These are phyloP conservation scores for Drosophila affinis DNA, from an alignment of 2,888 invertebrate genomes.

Conservation along the genomic window DNA sequence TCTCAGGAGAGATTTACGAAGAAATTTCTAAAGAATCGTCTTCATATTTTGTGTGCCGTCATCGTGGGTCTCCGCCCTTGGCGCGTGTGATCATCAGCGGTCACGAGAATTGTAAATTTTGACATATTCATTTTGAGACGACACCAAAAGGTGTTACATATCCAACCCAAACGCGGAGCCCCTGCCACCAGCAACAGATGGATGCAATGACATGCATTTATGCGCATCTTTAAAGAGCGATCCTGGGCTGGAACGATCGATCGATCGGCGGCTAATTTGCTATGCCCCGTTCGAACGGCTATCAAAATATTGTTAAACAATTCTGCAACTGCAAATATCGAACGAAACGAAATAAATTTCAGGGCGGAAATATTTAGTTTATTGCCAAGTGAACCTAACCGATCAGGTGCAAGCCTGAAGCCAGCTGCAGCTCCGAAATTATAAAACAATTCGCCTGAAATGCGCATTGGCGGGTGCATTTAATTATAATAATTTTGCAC, in stretches of 20 bases:
- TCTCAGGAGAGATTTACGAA: slow-evolving; percentile 64
- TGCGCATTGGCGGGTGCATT: slow-evolving; percentile 75
- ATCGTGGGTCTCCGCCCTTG: slow-evolving; percentile 39
- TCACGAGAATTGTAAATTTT: slow-evolving; percentile 74
- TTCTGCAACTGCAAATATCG: slow-evolving; percentile 64
- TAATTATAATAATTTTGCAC: slow-evolving; percentile 74
- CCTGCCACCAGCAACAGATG: slow-evolving; percentile 22
- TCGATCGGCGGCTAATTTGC: slow-evolving; percentile 65
- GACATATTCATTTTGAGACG: slow-evolving; percentile 77
- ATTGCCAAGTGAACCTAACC: slow-evolving; percentile 64
- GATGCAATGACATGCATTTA: slow-evolving; percentile 77
- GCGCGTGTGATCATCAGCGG: slow-evolving; percentile 41
- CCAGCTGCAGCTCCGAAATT: slow-evolving; percentile 67
- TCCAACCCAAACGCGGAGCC: slow-evolving; percentile 18
- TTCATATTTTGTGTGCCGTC: slow-evolving; percentile 50
- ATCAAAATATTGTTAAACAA: slow-evolving; percentile 78
- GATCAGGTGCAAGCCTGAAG: slow-evolving; percentile 51
- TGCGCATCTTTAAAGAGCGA: slow-evolving; percentile 58
- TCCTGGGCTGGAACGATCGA: slow-evolving; percentile 27
- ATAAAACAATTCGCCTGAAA: slow-evolving; percentile 76
- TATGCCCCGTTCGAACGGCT: slow-evolving; percentile 66
- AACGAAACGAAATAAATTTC: slow-evolving; percentile 73
- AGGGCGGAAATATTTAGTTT: slow-evolving; percentile 82
- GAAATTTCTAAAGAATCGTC: slow-evolving; percentile 60
- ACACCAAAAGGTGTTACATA: slow-evolving; percentile 75